phyloP scores from a whole-genome alignment of 2,888 invertebrate genomes.

The Bimastos eiseni region DNA sequence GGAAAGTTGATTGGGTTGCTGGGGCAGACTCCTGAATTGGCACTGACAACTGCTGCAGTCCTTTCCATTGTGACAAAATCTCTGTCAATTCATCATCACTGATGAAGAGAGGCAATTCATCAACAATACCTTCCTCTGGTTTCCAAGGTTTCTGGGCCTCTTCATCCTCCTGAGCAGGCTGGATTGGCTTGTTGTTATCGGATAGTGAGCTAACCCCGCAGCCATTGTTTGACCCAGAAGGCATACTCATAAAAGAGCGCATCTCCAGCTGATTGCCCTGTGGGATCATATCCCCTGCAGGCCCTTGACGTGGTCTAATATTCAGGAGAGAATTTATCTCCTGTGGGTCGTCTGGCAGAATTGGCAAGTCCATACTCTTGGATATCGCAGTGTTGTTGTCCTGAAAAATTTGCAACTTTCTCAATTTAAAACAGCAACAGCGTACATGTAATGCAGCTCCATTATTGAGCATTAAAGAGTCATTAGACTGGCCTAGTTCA shows the following conservation, averaged over 20 bases:
- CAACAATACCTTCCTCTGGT: too few relatives aligned
- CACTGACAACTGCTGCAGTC: background rate
- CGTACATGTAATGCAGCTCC: too few relatives aligned
- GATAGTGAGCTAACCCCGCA: background rate
- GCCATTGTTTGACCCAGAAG: background rate
- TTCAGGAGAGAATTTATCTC: background rate
- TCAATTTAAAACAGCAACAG: background rate
- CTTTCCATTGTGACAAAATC: background rate
- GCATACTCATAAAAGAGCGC: background rate
- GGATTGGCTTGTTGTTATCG: background rate
- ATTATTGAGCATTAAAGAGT: too few relatives aligned
- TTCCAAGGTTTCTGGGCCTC: background rate
- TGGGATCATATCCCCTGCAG: background rate
- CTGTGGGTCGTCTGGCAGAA: background rate
- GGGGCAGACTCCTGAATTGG: background rate
- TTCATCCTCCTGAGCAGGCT: background rate
- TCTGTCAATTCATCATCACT: background rate
- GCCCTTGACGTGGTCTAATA: background rate
- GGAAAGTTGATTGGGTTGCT: background rate
- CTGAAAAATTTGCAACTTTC: background rate
- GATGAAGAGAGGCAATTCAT: background rate
- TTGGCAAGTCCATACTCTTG: background rate
- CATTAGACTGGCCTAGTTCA: too few relatives aligned
- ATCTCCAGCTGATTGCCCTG: background rate
- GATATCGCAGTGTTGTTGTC: background rate